Evolutionary conservation across 1,140 invertebrate genomes (phyloP).

Genomic region (Papilio polytes): DNA sequence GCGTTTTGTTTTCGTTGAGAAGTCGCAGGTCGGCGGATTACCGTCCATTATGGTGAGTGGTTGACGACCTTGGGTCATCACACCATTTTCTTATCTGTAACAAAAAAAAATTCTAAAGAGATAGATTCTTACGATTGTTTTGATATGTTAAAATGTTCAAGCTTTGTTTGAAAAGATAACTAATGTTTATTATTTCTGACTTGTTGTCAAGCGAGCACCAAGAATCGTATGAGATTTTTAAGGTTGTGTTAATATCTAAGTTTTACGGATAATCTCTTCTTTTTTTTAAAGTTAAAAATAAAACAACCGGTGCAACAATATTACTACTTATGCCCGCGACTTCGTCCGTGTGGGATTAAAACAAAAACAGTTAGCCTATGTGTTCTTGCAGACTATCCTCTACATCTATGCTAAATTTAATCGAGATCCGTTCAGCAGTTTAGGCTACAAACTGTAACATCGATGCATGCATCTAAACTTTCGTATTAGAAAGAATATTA

Average conservation of each 20-base stretch:
- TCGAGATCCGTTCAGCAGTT: no score
- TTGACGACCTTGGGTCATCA: conserved; percentile 79
- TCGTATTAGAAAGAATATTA: no score
- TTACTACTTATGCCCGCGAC: no score
- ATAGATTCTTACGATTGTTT: background rate
- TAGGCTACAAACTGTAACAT: no score
- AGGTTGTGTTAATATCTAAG: background rate
- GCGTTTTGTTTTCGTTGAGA: conserved; percentile 79
- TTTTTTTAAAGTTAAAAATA: no score
- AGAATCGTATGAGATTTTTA: background rate
- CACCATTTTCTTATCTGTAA: conserved; percentile 66
- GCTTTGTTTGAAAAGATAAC: background rate
- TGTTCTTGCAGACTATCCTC: no score
- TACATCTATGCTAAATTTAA: no score
- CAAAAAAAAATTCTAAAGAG: conserved; percentile 36
- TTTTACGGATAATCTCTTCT: no score
- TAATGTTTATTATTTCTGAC: background rate
- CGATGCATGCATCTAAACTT: no score
- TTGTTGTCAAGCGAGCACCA: background rate
- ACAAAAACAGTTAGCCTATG: no score
- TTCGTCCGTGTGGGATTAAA: no score
- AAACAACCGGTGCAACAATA: no score
- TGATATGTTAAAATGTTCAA: conserved; percentile 20
- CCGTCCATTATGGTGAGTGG: conserved; percentile 80
- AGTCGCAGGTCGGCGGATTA: conserved; percentile 72